Percentiles rank a stretch among this genome's conserved stretches.
Conservation (phyloP, 2,797 vertebrate species). For the Tenualosa ilisha region DNA sequence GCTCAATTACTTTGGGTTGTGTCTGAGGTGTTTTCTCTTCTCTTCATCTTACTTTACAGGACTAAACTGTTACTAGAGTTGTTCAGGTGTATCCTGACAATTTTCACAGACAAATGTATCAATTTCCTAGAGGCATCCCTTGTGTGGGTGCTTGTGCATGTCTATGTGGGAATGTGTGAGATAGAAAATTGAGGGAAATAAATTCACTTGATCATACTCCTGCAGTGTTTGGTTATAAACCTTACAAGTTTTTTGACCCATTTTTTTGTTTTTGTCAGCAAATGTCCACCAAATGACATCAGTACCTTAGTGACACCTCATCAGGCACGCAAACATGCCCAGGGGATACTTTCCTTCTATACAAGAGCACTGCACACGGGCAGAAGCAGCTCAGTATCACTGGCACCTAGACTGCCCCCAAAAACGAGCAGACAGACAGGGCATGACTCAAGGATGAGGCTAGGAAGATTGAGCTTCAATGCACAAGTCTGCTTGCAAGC, state of each 20-base stretch:
- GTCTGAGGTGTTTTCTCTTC: slow-evolving; percentile 30
- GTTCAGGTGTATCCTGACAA: background rate
- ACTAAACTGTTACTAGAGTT: background rate
- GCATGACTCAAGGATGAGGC: background rate
- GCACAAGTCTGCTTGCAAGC: background rate
- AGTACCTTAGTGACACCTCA: background rate
- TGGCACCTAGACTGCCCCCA: background rate
- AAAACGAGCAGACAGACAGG: background rate
- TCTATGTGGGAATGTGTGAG: background rate
- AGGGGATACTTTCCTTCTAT: background rate
- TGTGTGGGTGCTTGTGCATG: background rate
- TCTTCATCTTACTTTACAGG: slow-evolving; percentile 22
- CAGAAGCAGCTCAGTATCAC: background rate
- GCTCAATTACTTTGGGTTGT: slow-evolving; percentile 35
- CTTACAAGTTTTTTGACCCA: background rate
- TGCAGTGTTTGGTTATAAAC: background rate
- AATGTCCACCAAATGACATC: background rate
- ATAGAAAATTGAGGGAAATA: background rate
- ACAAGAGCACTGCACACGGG: background rate
- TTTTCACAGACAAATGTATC: background rate
- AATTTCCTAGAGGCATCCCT: background rate
- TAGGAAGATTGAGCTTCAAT: background rate
- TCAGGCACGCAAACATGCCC: background rate
- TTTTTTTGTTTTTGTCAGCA: background rate
- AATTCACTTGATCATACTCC: background rate